Conservation (phyloP, 2,113 vertebrate species). For the Pimephales promelas region DNA sequence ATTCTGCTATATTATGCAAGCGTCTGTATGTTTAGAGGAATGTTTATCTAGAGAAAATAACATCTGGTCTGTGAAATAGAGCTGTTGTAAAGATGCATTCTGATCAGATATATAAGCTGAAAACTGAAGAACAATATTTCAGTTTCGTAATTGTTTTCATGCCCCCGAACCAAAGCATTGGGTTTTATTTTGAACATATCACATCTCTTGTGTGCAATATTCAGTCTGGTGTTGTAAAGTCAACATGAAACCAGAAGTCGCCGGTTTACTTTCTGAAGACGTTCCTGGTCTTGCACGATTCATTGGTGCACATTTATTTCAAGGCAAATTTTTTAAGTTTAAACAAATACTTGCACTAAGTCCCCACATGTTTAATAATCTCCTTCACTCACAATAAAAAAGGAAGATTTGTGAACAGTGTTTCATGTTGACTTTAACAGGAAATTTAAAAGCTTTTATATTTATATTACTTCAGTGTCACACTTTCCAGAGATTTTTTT, state of each 20-base stretch:
- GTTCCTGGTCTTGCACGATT: neutral
- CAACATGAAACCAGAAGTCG: neutral
- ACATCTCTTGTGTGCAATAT: constrained; percentile 13
- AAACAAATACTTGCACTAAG: neutral
- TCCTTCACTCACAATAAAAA: neutral
- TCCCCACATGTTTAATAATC: neutral
- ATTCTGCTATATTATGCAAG: constrained; percentile 49
- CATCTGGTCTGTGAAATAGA: neutral
- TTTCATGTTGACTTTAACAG: neutral
- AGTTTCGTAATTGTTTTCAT: neutral
- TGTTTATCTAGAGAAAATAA: constrained; percentile 30
- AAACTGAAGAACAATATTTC: constrained; percentile 48
- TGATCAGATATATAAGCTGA: constrained; percentile 39
- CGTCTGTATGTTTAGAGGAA: constrained; percentile 63
- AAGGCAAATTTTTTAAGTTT: neutral
- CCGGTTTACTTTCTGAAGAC: too few relatives aligned
- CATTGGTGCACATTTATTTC: too few relatives aligned
- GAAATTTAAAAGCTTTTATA: neutral
- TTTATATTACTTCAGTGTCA: neutral
- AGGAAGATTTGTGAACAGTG: neutral
- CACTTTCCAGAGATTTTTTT: neutral
- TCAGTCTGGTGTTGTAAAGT: neutral
- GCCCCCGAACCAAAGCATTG: constrained; percentile 4
- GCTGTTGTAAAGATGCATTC: neutral
- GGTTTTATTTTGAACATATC: neutral